Conservation (phyloP, 2,113 vertebrate genomes). For the Sceloporus tristichus region DNA sequence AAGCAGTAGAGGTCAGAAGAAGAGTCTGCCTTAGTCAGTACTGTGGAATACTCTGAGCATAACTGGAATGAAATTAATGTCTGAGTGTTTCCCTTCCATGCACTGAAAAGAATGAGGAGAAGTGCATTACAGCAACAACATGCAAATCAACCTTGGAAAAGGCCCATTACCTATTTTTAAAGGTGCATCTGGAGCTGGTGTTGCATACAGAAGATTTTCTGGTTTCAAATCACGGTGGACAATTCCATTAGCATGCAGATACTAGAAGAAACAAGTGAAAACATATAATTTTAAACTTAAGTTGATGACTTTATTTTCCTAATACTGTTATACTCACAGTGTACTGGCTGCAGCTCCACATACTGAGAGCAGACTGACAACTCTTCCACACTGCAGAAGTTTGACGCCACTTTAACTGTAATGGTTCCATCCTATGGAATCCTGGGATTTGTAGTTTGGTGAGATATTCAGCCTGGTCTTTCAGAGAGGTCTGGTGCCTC, state of each 20-base stretch:
- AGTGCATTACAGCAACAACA: background rate
- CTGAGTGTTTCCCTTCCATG: background rate
- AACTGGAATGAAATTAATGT: background rate
- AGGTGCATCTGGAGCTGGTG: slow-evolving; percentile 87
- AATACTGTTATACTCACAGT: background rate
- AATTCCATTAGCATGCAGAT: slow-evolving; percentile 90
- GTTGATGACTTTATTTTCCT: background rate
- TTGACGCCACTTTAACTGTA: background rate
- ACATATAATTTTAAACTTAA: slow-evolving; percentile 21
- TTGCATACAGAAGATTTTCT: slow-evolving; percentile 90
- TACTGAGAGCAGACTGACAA: background rate
- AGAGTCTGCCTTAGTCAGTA: no score
- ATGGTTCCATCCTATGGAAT: no score
- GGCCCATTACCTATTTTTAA: slow-evolving; percentile 86
- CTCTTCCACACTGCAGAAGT: slow-evolving; percentile 16
- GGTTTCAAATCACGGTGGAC: slow-evolving; percentile 91
- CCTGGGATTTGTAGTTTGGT: no score
- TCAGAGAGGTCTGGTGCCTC: no score
- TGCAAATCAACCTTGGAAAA: background rate
- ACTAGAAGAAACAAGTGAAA: slow-evolving; percentile 73
- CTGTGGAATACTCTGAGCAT: background rate
- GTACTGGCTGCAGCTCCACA: background rate
- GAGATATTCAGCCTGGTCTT: no score
- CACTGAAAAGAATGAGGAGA: background rate
- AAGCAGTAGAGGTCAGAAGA: no score